Conservation (phyloP, 2,113 vertebrate genomes). For the Pachycephala philippinensis region DNA sequence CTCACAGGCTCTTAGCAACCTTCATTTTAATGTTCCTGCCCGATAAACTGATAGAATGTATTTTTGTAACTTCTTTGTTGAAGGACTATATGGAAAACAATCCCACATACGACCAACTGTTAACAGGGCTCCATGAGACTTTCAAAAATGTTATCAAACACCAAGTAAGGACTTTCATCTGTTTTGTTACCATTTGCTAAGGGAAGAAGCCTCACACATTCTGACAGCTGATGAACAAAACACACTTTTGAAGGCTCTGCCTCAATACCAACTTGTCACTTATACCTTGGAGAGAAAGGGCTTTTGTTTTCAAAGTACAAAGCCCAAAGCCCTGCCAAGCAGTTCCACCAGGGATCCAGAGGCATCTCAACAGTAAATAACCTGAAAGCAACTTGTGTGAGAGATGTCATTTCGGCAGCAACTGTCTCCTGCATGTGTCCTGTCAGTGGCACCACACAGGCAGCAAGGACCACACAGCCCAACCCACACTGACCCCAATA, state of each 20-base stretch:
- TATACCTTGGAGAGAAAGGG: not conserved
- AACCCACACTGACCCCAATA: rapidly evolving
- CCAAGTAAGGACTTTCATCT: not conserved
- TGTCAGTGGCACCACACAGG: rapidly evolving
- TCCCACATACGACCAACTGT: not conserved
- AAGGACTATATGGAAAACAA: not conserved
- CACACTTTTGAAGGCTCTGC: not conserved
- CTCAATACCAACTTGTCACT: not conserved
- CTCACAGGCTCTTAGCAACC: not conserved
- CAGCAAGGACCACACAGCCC: not conserved
- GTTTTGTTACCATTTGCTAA: not conserved
- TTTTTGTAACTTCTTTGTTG: not conserved
- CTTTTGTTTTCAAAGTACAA: not conserved
- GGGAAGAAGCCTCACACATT: not conserved
- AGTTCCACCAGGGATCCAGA: not conserved
- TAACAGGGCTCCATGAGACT: not conserved
- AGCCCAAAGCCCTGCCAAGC: not conserved
- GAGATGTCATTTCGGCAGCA: not conserved
- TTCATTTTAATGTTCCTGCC: not conserved
- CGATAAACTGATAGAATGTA: not conserved
- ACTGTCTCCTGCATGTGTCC: not conserved
- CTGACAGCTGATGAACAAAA: not conserved
- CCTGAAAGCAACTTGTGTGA: not conserved
- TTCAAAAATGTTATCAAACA: not conserved
- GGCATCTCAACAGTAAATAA: not conserved